These are phyloP conservation scores for Baronia brevicornis DNA, from an alignment of 2,888 invertebrate genomes.

Conservation along the genomic window DNA sequence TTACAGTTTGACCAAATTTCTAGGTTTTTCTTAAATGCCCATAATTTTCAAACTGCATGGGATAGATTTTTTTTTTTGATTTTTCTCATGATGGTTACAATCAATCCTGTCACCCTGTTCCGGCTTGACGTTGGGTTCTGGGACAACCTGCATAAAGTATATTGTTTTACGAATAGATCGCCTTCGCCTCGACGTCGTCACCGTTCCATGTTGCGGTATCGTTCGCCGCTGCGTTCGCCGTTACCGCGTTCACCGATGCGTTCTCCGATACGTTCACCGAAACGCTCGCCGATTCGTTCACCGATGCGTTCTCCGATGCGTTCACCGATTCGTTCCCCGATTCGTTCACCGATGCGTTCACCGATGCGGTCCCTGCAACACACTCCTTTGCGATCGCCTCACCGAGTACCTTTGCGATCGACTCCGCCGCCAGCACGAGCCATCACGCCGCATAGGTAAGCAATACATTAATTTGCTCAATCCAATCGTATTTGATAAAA, in stretches of 20 bases:
- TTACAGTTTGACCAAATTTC: too few relatives aligned
- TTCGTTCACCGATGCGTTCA: constrained; percentile 25
- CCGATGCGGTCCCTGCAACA: constrained; percentile 37
- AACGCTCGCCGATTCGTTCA: constrained; percentile 39
- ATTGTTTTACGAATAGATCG: constrained; percentile 31
- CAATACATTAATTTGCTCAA: too few relatives aligned
- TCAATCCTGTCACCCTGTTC: too few relatives aligned
- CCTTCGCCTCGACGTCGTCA: constrained; percentile 69
- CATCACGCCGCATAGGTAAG: constrained; percentile 40
- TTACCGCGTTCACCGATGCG: constrained; percentile 32
- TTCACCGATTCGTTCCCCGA: constrained; percentile 26
- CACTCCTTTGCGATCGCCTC: constrained; percentile 33
- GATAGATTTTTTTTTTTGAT: too few relatives aligned
- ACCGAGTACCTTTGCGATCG: constrained; percentile 29
- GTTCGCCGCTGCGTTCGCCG: constrained; percentile 63
- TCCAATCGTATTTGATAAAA: too few relatives aligned
- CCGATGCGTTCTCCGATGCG: constrained; percentile 43
- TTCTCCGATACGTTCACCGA: constrained; percentile 29
- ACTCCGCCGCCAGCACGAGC: constrained; percentile 34
- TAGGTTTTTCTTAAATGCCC: too few relatives aligned
- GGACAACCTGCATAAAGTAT: not conserved
- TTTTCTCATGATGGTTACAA: too few relatives aligned
- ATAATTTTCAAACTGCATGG: too few relatives aligned
- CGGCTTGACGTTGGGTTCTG: too few relatives aligned
- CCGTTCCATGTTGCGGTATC: constrained; percentile 60